Percentiles rank a stretch among this genome's conserved stretches.
These are phyloP conservation scores for Sinelater perroti DNA, from an alignment of 2,888 invertebrate genomes.

Conservation along the genomic window DNA sequence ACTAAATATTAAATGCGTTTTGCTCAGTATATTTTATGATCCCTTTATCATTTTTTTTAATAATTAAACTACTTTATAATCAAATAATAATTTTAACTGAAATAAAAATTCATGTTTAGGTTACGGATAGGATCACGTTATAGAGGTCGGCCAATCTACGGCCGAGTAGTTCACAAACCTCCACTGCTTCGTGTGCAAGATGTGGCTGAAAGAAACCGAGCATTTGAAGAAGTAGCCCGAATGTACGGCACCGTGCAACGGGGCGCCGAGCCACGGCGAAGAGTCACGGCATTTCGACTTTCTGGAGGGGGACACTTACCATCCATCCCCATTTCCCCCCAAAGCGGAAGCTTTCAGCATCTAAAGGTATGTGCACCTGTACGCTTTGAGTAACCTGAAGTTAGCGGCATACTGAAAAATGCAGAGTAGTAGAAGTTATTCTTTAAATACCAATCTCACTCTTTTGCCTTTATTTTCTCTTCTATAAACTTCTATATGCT, in stretches of 20 bases:
- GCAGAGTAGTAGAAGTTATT: no score
- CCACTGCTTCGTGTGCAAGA: conserved; percentile 63
- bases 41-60: no score
- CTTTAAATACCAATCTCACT: no score
- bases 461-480: no score
- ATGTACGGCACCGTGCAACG: conserved; percentile 63
- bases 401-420: no score
- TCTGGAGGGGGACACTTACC: conserved; percentile 58
- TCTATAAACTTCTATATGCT: no score
- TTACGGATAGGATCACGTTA: conserved; percentile 58
- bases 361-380: conserved; percentile 71
- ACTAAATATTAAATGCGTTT: no score
- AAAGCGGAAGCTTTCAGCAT: conserved; percentile 72
- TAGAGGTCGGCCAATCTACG: conserved; percentile 71
- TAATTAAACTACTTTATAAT: no score
- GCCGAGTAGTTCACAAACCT: conserved; percentile 76
- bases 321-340: conserved; percentile 64
- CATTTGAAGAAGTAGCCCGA: conserved; percentile 64
- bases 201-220: conserved; percentile 60
- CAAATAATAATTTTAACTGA: no score
- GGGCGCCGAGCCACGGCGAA: conserved; percentile 50
- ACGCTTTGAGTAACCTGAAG: background rate
- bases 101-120: no score
- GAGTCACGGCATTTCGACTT: conserved; percentile 56
- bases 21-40: no score